Conservation (phyloP, 2,113 vertebrate species). For the Nesospiza acunhae region DNA sequence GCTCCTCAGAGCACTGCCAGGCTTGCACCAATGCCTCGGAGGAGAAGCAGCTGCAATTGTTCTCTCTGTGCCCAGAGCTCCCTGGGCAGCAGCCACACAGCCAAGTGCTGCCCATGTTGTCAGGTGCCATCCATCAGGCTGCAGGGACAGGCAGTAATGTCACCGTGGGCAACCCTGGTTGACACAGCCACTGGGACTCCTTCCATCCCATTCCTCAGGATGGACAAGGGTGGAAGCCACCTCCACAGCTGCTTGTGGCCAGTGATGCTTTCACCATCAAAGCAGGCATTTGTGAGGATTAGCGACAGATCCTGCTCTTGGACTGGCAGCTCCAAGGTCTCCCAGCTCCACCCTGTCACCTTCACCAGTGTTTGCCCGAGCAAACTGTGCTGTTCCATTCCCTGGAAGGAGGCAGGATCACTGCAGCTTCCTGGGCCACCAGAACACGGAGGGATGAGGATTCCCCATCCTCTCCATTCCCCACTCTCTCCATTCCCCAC, state of each 20-base stretch:
- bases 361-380: accelerated
- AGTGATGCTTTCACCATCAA: not conserved
- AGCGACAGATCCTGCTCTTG: accelerated
- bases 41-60: not conserved
- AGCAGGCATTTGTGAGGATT: not conserved
- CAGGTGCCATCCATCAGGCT: accelerated
- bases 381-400: not conserved
- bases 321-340: not conserved
- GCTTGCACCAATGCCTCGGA: not conserved
- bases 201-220: not conserved
- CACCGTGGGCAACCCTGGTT: not conserved
- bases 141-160: not conserved
- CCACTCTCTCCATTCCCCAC: too few species aligned
- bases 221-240: accelerated
- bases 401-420: not conserved
- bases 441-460: accelerated
- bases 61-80: not conserved
- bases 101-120: not conserved
- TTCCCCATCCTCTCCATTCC: too few species aligned
- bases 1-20: not conserved
- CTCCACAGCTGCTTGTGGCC: not conserved
- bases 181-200: not conserved
- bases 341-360: not conserved
- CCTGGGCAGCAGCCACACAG: accelerated
- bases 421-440: not conserved